A percentile compares a stretch with the other conserved stretches of the same genome.
Conservation (phyloP, 2,113 vertebrate species). For the Sinocyclocheilus maitianheensis region DNA sequence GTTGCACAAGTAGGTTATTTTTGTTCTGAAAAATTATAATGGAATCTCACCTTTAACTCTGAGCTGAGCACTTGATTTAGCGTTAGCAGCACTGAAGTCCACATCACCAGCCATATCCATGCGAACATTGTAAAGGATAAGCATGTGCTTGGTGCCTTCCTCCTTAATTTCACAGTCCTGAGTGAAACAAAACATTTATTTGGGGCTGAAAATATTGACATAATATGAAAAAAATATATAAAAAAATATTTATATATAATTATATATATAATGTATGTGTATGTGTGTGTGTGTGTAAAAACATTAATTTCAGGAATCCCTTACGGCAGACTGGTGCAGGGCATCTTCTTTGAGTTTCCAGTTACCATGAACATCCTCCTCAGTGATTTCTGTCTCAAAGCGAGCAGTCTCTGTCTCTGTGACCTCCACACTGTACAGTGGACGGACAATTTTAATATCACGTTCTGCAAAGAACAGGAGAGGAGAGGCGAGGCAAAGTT, state of each 20-base stretch:
- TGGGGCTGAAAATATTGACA: neutral
- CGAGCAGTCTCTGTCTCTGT: conserved; percentile 84
- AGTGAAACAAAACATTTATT: neutral
- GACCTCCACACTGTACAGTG: conserved; percentile 87
- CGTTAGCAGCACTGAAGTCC: conserved; percentile 94
- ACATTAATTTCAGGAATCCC: conserved; percentile 54
- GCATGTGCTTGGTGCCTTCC: conserved; percentile 88
- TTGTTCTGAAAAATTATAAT: neutral
- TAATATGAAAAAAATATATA: neutral
- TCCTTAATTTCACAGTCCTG: conserved; percentile 97
- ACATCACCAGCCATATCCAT: conserved; percentile 90
- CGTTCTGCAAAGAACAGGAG: conserved; percentile 72
- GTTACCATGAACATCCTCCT: conserved; percentile 84
- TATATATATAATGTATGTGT: conserved; percentile 21
- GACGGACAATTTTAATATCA: conserved; percentile 84
- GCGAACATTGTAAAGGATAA: conserved; percentile 89
- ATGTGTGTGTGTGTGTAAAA: conserved; percentile 39
- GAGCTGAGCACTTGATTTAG: conserved; percentile 92
- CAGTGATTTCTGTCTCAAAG: conserved; percentile 90
- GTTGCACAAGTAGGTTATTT: neutral
- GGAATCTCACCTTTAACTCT: conserved; percentile 87
- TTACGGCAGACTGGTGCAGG: conserved; percentile 87
- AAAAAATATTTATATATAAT: conserved; percentile 38
- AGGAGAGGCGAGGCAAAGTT: neutral
- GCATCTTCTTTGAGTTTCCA: conserved; percentile 91